These are phyloP conservation scores for Rhinopithecus roxellana DNA, from an alignment of 2,113 vertebrate genomes.

Conservation along the genomic window DNA sequence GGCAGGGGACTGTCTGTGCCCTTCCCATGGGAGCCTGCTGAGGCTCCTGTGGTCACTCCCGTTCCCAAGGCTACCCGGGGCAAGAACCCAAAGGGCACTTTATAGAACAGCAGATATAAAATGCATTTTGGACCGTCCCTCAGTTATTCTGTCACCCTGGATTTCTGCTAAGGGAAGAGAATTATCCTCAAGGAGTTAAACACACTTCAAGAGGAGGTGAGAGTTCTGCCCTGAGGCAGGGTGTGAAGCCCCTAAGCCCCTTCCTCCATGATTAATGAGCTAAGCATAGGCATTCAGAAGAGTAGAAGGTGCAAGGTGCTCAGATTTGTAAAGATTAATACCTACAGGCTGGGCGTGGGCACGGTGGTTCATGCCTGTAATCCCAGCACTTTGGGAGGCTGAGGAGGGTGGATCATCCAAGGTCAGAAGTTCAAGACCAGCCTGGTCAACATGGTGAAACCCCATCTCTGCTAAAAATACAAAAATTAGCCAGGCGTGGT, in stretches of 20 bases:
- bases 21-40: background rate
- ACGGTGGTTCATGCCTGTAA: too few species aligned
- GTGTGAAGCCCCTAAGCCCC: background rate
- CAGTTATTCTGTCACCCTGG: background rate
- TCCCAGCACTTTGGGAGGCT: too few species aligned
- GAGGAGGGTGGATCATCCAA: too few species aligned
- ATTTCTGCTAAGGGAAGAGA: background rate
- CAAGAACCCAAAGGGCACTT: background rate
- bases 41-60: background rate
- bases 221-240: background rate
- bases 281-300: background rate
- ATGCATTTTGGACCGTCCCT: fast-evolving
- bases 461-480: too few species aligned
- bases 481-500: too few species aligned
- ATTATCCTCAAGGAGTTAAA: background rate
- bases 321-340: background rate
- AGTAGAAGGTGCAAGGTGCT: background rate
- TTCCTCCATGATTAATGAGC: background rate
- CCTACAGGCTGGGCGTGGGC: background rate
- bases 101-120: background rate
- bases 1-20: background rate
- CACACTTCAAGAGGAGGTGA: background rate
- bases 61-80: background rate
- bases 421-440: too few species aligned
- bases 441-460: too few species aligned